These are phyloP conservation scores for Xanthia icteritia DNA, from an alignment of 2,888 invertebrate species.

Conservation along the genomic window DNA sequence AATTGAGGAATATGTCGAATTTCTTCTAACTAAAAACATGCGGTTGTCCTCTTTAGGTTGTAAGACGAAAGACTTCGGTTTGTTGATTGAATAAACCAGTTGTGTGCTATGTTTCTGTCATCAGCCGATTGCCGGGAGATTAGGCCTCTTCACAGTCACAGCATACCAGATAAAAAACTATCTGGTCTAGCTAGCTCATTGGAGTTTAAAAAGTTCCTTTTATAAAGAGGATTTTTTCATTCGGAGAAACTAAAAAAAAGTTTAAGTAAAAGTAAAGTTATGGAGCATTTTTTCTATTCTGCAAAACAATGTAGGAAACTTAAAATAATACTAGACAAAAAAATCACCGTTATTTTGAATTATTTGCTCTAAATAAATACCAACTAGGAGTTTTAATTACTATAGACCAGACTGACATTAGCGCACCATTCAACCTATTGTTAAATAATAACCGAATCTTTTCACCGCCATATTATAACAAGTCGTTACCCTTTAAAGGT, in stretches of 20 bases:
- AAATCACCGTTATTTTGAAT: neutral
- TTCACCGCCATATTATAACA: constrained; percentile 1
- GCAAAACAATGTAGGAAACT: neutral
- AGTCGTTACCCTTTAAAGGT: constrained; percentile 50
- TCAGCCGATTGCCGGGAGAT: neutral
- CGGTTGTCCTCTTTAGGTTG: neutral
- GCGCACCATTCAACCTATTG: constrained; percentile 17
- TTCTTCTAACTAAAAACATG: neutral
- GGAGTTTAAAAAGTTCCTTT: too few relatives aligned
- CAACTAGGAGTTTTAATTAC: neutral
- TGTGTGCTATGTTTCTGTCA: neutral
- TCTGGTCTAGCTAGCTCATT: neutral
- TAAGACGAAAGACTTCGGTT: neutral
- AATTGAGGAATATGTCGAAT: neutral
- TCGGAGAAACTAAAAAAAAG: too few relatives aligned
- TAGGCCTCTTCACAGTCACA: neutral
- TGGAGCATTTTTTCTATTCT: neutral
- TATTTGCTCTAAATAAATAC: neutral
- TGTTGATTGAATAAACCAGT: neutral
- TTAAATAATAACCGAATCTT: constrained; percentile 3
- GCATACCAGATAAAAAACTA: neutral
- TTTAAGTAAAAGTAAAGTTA: too few relatives aligned
- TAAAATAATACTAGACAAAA: neutral
- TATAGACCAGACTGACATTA: constrained; percentile 9
- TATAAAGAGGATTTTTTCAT: too few relatives aligned